These are phyloP conservation scores for Chymomyza fuscimana DNA, from an alignment of 2,888 invertebrate species.

Conservation along the genomic window DNA sequence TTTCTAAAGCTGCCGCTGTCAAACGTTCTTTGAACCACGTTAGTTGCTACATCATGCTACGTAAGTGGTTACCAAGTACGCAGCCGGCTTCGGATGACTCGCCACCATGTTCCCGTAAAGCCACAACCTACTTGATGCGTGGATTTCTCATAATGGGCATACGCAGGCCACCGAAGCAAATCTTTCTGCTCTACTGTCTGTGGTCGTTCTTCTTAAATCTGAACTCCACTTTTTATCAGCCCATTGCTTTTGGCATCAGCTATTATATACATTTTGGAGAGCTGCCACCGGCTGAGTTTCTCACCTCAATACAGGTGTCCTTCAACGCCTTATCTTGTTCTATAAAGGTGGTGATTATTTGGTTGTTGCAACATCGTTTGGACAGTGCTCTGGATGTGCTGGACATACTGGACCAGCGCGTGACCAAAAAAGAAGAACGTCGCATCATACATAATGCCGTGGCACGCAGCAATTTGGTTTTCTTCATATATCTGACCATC, in stretches of 20 bases:
- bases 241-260: constrained; percentile 13
- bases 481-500: constrained; percentile 22
- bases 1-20: neutral
- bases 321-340: constrained; percentile 37
- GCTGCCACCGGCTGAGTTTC: constrained; percentile 34
- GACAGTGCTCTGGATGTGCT: constrained; percentile 30
- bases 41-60: neutral
- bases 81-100: neutral
- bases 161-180: neutral
- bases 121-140: neutral
- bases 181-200: neutral
- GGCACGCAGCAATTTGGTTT: constrained; percentile 25
- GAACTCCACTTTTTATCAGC: neutral
- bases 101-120: neutral
- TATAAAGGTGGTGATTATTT: constrained; percentile 33
- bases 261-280: constrained; percentile 4
- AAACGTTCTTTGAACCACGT: neutral
- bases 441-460: constrained; percentile 29
- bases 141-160: neutral
- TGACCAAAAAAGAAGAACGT: constrained; percentile 25
- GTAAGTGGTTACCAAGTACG: neutral
- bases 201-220: constrained; percentile 7
- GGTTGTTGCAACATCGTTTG: constrained; percentile 25
- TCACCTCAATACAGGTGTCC: constrained; percentile 40
- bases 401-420: constrained; percentile 36